Evolutionary conservation across 2,113 vertebrate species (phyloP).

Genomic region (Apodemus speciosus): DNA sequence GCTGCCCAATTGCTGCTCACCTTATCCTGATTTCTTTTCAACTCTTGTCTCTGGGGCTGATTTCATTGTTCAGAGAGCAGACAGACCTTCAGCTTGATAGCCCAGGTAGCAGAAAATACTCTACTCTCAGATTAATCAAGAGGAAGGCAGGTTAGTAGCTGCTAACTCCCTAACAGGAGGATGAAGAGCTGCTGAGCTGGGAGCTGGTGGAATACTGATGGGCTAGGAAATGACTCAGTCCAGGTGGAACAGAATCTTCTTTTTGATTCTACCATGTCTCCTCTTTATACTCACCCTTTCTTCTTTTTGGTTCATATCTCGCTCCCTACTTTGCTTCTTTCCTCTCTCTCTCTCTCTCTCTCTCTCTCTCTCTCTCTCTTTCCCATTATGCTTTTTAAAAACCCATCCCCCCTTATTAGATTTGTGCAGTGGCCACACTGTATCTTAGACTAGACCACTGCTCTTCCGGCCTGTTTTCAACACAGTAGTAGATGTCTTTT

Average conservation of each 20-base stretch:
- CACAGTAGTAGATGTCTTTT: not conserved
- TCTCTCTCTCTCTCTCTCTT: not conserved
- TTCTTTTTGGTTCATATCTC: not conserved
- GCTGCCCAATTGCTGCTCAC: constrained; percentile 51
- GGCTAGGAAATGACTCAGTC: not conserved
- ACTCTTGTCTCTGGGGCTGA: constrained; percentile 43
- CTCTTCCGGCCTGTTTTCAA: not conserved
- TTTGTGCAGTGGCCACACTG: not conserved
- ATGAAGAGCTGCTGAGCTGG: not conserved
- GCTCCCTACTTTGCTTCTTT: not conserved
- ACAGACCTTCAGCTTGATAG: not conserved
- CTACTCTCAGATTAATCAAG: not conserved
- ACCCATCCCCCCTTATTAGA: not conserved
- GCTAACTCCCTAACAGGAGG: not conserved
- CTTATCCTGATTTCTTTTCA: constrained; percentile 59
- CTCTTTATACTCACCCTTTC: not conserved
- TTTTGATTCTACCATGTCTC: not conserved
- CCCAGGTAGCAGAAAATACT: not conserved
- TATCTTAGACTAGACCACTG: not conserved
- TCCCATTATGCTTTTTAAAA: constrained; percentile 1
- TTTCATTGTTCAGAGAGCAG: constrained; percentile 51
- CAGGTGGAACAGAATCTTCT: not conserved
- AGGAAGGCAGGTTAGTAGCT: not conserved
- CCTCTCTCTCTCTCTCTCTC: not conserved
- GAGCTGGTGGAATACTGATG: not conserved